Conservation (phyloP, 2,113 vertebrate genomes). For the Sinocyclocheilus rhinocerous region DNA sequence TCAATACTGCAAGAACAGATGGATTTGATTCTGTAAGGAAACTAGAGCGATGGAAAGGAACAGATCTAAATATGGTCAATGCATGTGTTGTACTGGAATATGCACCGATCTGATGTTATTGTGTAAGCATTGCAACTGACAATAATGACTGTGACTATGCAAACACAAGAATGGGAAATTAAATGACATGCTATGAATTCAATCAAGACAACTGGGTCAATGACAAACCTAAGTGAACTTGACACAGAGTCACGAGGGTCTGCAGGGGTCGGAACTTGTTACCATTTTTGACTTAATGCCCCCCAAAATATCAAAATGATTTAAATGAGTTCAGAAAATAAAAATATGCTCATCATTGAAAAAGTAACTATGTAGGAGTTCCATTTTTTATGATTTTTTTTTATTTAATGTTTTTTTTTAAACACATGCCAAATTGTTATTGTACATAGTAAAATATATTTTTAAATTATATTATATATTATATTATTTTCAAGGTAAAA, state of each 20-base stretch:
- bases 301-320: no score
- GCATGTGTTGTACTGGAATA: background rate
- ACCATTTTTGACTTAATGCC: background rate
- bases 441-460: no score
- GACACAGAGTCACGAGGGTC: background rate
- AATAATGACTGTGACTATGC: background rate
- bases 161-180: background rate
- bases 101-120: background rate
- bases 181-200: background rate
- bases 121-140: background rate
- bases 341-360: background rate
- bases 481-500: no score
- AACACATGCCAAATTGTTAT: no score
- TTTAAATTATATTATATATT: no score
- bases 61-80: background rate
- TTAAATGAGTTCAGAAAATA: background rate
- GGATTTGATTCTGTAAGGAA: slow-evolving; percentile 18
- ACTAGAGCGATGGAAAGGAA: background rate
- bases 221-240: background rate
- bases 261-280: background rate
- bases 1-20: background rate
- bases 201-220: background rate
- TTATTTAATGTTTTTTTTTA: no score
- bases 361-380: background rate
- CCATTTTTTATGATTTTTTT: no score